Conservation (phyloP, 1,140 invertebrate genomes). For the Sarcophaga peregrina region DNA sequence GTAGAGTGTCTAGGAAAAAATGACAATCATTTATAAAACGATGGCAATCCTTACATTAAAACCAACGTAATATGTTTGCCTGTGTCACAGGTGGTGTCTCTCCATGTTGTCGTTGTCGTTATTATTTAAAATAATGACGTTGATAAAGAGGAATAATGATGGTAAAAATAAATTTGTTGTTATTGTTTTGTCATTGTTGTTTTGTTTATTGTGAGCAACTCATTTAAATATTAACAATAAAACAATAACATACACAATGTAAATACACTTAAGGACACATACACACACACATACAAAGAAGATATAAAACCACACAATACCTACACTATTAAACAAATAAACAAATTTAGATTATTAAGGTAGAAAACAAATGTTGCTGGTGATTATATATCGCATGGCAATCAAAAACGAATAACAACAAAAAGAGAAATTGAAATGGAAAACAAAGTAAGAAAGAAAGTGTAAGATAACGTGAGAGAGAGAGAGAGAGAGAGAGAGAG, state of each 20-base stretch:
- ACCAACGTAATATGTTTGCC: no score
- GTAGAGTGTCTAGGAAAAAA: neutral
- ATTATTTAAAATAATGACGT: slow-evolving; percentile 11
- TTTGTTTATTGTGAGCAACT: slow-evolving; percentile 14
- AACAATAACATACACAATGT: slow-evolving; percentile 20
- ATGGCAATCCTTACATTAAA: no score
- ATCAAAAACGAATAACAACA: no score
- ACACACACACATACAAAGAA: neutral
- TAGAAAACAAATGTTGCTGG: no score
- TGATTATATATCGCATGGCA: no score
- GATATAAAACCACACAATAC: no score
- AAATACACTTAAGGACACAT: slow-evolving; percentile 20
- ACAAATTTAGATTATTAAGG: no score
- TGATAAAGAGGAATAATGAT: neutral
- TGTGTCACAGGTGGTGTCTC: slow-evolving; percentile 16
- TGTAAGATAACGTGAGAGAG: neutral
- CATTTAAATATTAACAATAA: slow-evolving; percentile 33
- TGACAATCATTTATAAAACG: no score
- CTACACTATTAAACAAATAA: no score
- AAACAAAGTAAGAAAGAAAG: neutral
- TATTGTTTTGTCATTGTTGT: no score
- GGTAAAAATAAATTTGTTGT: neutral
- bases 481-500: no score
- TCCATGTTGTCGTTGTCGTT: neutral
- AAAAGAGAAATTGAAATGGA: neutral